These are phyloP conservation scores for Boleophthalmus pectinirostris DNA, from an alignment of 2,113 vertebrate genomes.

Conservation along the genomic window DNA sequence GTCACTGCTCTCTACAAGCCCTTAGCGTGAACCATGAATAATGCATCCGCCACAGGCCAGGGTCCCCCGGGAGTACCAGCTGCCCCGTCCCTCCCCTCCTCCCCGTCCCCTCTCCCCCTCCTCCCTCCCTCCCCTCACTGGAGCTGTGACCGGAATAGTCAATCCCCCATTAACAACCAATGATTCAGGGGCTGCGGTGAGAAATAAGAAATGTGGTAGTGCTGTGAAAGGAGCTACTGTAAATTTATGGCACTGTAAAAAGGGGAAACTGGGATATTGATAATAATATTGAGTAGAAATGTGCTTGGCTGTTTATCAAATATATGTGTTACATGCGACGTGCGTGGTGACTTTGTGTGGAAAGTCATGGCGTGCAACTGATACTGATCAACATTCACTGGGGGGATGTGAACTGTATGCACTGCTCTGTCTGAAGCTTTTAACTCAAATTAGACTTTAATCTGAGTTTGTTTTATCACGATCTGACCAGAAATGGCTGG, in stretches of 20 bases:
- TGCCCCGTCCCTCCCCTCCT: conserved; percentile 59
- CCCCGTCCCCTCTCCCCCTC: too few relatives aligned
- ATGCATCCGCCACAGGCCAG: conserved; percentile 74
- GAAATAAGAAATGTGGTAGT: conserved; percentile 54
- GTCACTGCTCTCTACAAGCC: conserved; percentile 77
- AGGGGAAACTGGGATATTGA: not conserved
- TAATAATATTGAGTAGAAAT: not conserved
- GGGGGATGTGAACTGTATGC: too few relatives aligned
- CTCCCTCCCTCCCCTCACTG: conserved; percentile 48
- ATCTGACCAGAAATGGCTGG: too few relatives aligned
- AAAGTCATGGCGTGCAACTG: not conserved
- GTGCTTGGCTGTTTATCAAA: not conserved
- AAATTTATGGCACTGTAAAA: not conserved
- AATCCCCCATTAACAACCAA: conserved; percentile 79
- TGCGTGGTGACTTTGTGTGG: not conserved
- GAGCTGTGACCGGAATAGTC: conserved; percentile 76
- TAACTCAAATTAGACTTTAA: too few relatives aligned
- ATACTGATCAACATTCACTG: too few relatives aligned
- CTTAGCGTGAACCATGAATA: conserved; percentile 79
- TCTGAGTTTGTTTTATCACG: too few relatives aligned
- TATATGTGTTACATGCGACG: not conserved
- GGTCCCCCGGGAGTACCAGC: conserved; percentile 69
- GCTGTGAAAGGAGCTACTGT: conserved; percentile 3
- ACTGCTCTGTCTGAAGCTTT: too few relatives aligned
- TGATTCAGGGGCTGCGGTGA: conserved; percentile 69